phyloP scores from a whole-genome alignment of 2,797 vertebrate genomes.

The Anas acuta region DNA sequence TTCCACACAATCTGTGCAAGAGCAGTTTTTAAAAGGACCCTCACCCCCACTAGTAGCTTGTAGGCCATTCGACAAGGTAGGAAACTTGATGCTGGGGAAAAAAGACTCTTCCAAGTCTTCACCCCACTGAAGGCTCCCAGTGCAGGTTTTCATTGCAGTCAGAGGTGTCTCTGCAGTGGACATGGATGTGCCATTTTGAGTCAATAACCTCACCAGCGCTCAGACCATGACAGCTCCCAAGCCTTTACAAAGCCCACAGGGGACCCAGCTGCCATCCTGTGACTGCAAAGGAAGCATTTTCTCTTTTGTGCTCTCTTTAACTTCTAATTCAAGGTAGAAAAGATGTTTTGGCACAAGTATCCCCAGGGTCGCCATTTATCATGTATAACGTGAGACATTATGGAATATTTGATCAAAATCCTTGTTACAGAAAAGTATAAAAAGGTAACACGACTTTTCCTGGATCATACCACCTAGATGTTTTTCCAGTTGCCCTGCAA shows the following conservation, averaged over 20 bases:
- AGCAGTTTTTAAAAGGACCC: accelerated
- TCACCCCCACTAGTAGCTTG: background rate
- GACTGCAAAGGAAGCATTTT: background rate
- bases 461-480: background rate
- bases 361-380: background rate
- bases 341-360: background rate
- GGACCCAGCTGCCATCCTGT: background rate
- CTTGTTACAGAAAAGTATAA: background rate
- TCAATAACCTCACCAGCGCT: background rate
- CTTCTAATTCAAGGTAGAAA: accelerated
- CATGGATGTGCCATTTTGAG: accelerated
- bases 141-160: background rate
- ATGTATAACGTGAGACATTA: accelerated
- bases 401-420: background rate
- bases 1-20: background rate
- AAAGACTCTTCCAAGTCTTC: background rate
- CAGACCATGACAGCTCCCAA: background rate
- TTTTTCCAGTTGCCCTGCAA: background rate
- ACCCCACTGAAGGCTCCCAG: background rate
- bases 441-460: background rate
- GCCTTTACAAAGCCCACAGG: background rate
- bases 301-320: background rate
- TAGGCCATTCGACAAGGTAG: background rate
- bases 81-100: background rate
- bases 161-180: accelerated